Conservation (phyloP, 1,140 invertebrate genomes). For the Arion vulgaris region DNA sequence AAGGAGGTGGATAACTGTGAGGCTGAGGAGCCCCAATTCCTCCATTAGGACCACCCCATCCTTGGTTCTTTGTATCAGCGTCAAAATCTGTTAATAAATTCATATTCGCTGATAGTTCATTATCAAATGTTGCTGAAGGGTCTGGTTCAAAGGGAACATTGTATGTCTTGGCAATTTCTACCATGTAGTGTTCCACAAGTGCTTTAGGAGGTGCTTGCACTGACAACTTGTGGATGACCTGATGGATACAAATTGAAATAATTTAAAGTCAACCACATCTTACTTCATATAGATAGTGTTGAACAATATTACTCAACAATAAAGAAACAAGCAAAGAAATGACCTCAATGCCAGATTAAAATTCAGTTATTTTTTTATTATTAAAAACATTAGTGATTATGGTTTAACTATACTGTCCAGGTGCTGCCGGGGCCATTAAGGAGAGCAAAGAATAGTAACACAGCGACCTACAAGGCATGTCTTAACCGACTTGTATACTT, state of each 20-base stretch:
- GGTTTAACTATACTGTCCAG: too few species aligned
- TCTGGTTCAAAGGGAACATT: slow-evolving; percentile 71
- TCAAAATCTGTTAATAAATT: slow-evolving; percentile 84
- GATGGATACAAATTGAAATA: not conserved
- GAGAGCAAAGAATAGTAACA: too few species aligned
- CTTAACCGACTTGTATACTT: too few species aligned
- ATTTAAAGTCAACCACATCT: too few species aligned
- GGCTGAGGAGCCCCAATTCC: slow-evolving; percentile 58
- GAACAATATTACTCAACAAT: too few species aligned
- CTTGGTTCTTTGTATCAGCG: slow-evolving; percentile 65
- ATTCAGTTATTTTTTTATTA: too few species aligned
- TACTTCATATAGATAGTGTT: too few species aligned
- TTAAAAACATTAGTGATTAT: too few species aligned
- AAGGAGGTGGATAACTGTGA: not conserved
- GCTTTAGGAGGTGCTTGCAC: slow-evolving; percentile 96
- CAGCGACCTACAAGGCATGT: too few species aligned
- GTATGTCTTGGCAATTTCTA: slow-evolving; percentile 93
- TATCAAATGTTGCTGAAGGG: slow-evolving; percentile 83
- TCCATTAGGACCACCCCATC: slow-evolving; percentile 69
- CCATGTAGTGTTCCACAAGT: slow-evolving; percentile 87
- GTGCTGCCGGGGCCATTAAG: too few species aligned
- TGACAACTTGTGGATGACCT: slow-evolving; percentile 90
- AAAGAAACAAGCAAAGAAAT: too few species aligned
- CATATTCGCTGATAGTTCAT: slow-evolving; percentile 76
- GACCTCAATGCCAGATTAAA: too few species aligned